These are phyloP conservation scores for Daboia siamensis DNA, from an alignment of 2,113 vertebrate genomes.

Conservation along the genomic window DNA sequence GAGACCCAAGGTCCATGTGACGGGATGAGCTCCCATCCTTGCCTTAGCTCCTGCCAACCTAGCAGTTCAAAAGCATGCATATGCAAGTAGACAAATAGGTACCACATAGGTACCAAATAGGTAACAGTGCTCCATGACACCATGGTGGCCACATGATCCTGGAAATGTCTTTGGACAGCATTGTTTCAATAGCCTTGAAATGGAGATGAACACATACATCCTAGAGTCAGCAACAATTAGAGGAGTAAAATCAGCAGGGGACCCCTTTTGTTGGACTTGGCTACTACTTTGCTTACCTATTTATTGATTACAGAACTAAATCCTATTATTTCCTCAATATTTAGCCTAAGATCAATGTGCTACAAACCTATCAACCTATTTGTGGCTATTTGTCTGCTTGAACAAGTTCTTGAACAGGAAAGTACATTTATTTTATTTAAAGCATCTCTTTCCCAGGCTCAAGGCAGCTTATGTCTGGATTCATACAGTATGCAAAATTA, in stretches of 20 bases:
- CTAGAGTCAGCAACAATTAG: background rate
- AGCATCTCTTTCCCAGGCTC: background rate
- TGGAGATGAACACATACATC: background rate
- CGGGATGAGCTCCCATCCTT: background rate
- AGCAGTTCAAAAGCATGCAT: no score
- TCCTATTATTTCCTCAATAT: background rate
- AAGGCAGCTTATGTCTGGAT: background rate
- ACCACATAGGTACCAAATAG: no score
- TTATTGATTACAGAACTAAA: background rate
- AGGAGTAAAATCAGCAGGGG: background rate
- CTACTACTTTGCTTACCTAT: background rate
- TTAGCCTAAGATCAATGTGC: background rate
- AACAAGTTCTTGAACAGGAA: background rate
- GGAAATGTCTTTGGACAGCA: background rate
- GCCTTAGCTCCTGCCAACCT: background rate
- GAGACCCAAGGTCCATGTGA: background rate
- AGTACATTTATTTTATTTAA: no score
- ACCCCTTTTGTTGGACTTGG: background rate
- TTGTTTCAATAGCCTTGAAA: background rate
- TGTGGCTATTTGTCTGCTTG: background rate
- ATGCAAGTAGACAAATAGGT: no score
- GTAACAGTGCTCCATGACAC: no score
- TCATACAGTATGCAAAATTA: background rate
- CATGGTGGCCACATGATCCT: no score
- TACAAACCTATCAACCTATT: background rate